Evolutionary conservation across 2,797 vertebrate species (phyloP), one percentile per base, ranked within the genome.

Genomic region (Knipowitschia caucasica): DNA sequence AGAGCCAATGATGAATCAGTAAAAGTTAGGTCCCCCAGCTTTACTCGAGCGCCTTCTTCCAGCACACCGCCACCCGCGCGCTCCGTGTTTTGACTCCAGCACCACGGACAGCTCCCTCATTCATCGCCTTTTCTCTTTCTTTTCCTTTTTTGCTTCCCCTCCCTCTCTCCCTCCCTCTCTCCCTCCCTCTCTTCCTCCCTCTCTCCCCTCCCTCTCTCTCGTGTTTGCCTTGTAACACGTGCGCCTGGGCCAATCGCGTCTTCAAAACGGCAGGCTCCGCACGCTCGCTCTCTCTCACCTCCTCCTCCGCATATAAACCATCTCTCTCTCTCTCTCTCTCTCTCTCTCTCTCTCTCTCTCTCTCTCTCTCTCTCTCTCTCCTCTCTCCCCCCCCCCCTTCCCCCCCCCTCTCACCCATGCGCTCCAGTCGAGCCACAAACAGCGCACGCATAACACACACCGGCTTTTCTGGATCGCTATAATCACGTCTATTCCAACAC

Each of bases 191-290:
- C 31, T 11, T 5, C 31, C 9, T 10, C 8, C 3, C 36, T 24
- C 39, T 40, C 21, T 10, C 21, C 8, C 11, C 39, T 24, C 39
- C 12, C 1, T 1, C 20, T 23, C 23, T 11, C 7, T 42, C 39
- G 8, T 42, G 39, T 42, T 23, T n/a, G 14, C 23, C 17, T n/a
- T 23, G 39, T 6, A 47, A 47, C 45, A 47, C 45, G 45, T 47
- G 45, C 9, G 45, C 17, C 45, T 47, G 17, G 45, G 31, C 45
- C 45, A 47, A 47, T 47, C 45, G 26, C 18, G 45, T 47, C 11
- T 26, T 18, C 45, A 47, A 31, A n/a, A n/a, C n/a, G n/a, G n/a
- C n/a, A 47, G 45, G 40, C 39, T 40, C 33, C n/a, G 17, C 10
- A 18, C 15, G 15, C 34, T 12, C 35, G 35, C 35, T 10, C 8